Evolutionary conservation across 2,797 vertebrate genomes (phyloP).

Genomic region (Tokudaia tokunoshimensis): DNA sequence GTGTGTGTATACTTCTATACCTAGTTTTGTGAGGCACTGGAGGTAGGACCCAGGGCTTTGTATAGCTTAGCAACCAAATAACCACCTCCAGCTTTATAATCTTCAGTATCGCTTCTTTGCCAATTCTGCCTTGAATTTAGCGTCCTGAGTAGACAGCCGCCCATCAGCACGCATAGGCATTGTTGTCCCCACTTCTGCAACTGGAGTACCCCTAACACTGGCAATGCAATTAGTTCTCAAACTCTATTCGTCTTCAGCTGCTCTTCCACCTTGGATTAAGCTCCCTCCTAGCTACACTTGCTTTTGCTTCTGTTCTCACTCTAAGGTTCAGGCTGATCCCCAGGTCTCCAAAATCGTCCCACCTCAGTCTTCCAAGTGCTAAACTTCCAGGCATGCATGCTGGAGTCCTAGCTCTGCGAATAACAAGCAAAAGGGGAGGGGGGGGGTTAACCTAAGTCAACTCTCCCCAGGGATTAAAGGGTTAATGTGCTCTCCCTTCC

Average conservation of each 20-base stretch:
- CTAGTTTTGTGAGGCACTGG: background rate
- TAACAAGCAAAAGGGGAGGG: background rate
- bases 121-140: slow-evolving; percentile 23
- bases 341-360: background rate
- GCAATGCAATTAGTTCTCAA: background rate
- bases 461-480: slow-evolving; percentile 5
- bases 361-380: background rate
- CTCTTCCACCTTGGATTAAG: background rate
- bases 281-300: background rate
- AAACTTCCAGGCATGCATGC: background rate
- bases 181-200: background rate
- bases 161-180: background rate
- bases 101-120: slow-evolving; percentile 17
- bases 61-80: background rate
- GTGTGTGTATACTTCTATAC: background rate
- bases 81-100: background rate
- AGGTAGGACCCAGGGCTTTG: background rate
- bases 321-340: background rate
- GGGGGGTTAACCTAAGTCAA: background rate
- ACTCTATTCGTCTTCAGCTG: background rate
- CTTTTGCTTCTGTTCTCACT: background rate
- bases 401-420: background rate
- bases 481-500: slow-evolving; percentile 41
- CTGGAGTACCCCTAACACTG: background rate
- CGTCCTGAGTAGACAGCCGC: background rate